A percentile compares a stretch with the other conserved stretches of the same genome.
phyloP scores from a whole-genome alignment of 2,113 vertebrate genomes.

The Erythrocebus patas region DNA sequence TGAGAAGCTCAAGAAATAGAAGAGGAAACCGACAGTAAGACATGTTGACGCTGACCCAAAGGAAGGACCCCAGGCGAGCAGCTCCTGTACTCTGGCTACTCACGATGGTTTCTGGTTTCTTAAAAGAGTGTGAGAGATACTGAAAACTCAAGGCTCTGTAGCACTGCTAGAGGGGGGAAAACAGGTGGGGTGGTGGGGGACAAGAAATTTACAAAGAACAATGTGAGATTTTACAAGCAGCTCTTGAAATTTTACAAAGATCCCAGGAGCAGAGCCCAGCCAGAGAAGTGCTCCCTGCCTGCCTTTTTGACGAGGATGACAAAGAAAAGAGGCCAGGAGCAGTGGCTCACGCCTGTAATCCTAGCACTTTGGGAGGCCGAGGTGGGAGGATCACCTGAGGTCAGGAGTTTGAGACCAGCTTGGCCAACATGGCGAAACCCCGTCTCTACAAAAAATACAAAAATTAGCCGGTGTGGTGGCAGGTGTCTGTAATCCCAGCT shows the following conservation, averaged over 20 bases:
- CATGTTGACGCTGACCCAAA: rapidly evolving
- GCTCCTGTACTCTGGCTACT: rapidly evolving
- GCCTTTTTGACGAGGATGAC: background rate
- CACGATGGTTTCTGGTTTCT: background rate
- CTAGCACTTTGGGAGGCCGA: no score
- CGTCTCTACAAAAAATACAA: no score
- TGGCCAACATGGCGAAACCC: no score
- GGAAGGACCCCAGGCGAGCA: rapidly evolving
- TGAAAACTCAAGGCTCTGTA: background rate
- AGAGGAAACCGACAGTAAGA: background rate
- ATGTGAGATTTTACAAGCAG: background rate
- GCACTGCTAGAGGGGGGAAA: background rate
- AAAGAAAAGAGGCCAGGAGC: background rate
- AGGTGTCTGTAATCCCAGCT: no score
- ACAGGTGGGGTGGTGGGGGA: no score
- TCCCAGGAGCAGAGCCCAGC: rapidly evolving
- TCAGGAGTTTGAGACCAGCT: no score
- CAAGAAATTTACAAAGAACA: background rate
- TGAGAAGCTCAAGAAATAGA: background rate
- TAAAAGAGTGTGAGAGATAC: background rate
- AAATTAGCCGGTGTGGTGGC: no score
- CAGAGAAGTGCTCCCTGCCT: rapidly evolving
- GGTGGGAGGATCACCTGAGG: no score
- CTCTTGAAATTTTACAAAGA: background rate
- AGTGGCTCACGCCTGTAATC: no score